Conservation (phyloP, 2,113 vertebrate species). For the Rhabdomys dilectus region DNA sequence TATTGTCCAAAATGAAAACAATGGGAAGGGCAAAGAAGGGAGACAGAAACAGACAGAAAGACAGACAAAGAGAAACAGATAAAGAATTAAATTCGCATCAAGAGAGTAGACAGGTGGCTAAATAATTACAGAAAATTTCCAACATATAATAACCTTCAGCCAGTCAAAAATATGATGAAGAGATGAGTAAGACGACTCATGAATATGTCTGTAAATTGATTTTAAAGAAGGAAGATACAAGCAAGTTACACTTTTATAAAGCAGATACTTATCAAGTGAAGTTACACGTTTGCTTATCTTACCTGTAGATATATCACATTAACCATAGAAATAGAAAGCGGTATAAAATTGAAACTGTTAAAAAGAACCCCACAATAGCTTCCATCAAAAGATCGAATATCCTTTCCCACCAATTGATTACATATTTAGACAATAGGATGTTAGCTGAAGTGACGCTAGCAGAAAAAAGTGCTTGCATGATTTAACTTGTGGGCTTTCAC, state of each 20-base stretch:
- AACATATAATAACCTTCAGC: constrained; percentile 13
- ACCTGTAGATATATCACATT: not conserved
- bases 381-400: constrained; percentile 26
- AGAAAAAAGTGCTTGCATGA: constrained; percentile 18
- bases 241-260: constrained; percentile 47
- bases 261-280: constrained; percentile 35
- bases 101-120: not conserved
- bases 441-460: not conserved
- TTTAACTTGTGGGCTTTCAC: not conserved
- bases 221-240: not conserved
- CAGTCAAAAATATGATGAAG: constrained; percentile 45
- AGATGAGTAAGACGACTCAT: constrained; percentile 19
- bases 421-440: not conserved
- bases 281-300: not conserved
- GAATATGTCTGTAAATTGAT: constrained; percentile 5
- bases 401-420: not conserved
- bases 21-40: not conserved
- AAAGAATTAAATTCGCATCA: not conserved
- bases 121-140: constrained; percentile 31
- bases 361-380: constrained; percentile 49
- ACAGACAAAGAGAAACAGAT: not conserved
- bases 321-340: no score
- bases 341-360: no score
- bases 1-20: constrained; percentile 7
- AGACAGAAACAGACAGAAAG: not conserved